These are phyloP conservation scores for Siderastrea siderea DNA, from an alignment of 92 coral and sea anemone genomes.

Conservation along the genomic window DNA sequence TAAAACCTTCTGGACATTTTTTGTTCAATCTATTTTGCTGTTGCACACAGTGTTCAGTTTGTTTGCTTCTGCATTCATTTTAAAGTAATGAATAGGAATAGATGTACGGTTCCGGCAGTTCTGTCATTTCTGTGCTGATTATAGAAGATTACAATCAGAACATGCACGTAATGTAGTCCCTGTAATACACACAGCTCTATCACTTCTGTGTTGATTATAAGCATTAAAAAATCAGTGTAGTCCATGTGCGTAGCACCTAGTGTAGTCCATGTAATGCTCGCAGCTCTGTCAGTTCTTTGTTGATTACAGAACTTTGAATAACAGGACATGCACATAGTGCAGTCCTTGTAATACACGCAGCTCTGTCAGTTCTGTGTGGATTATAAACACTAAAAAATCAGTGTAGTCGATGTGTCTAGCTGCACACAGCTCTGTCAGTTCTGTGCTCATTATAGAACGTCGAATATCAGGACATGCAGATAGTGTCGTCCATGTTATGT, in stretches of 20 bases:
- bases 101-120: background rate
- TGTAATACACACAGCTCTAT: background rate
- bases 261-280: no score
- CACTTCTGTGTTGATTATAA: background rate
- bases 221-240: background rate
- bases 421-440: background rate
- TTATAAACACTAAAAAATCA: background rate
- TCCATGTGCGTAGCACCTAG: background rate
- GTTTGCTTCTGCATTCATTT: no score
- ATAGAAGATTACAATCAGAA: background rate
- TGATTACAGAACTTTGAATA: background rate
- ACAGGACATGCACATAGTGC: background rate
- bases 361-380: background rate
- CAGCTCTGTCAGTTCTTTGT: background rate
- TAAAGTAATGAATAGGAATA: no score
- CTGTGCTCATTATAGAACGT: background rate
- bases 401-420: background rate
- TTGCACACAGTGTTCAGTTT: background rate
- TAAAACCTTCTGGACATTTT: slow-evolving; percentile 1
- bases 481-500: background rate
- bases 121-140: background rate
- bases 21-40: background rate
- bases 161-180: background rate
- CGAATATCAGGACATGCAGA: background rate
- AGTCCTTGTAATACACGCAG: background rate